These are phyloP conservation scores for Charanyca ferruginea DNA, from an alignment of 2,888 invertebrate genomes.

Conservation along the genomic window DNA sequence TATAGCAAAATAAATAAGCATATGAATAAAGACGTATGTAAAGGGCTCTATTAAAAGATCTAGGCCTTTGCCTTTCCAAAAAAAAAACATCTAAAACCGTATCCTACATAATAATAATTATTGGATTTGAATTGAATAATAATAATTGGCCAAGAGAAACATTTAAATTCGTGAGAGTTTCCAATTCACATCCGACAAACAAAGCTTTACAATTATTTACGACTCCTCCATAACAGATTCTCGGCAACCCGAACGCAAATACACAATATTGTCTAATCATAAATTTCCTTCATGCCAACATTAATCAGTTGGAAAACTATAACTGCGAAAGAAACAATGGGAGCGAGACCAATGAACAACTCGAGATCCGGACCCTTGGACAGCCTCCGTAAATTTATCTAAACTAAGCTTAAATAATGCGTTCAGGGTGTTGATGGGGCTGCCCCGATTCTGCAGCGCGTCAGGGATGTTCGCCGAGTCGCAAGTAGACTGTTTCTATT, in stretches of 20 bases:
- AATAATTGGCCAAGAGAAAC: not conserved
- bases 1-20: not conserved
- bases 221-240: slow-evolving; percentile 1
- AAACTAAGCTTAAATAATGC: slow-evolving; percentile 33
- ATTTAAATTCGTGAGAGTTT: not conserved
- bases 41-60: not conserved
- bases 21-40: not conserved
- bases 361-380: slow-evolving; percentile 25
- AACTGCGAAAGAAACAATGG: slow-evolving; percentile 58
- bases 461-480: too few relatives aligned
- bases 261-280: slow-evolving; percentile 36
- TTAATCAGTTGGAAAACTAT: slow-evolving; percentile 50
- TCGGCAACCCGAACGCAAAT: slow-evolving; percentile 24
- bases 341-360: slow-evolving; percentile 32
- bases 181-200: slow-evolving; percentile 5
- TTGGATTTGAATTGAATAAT: too few relatives aligned
- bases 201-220: slow-evolving; percentile 20
- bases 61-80: too few relatives aligned
- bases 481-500: too few relatives aligned
- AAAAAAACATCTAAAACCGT: too few relatives aligned
- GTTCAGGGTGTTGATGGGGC: too few relatives aligned
- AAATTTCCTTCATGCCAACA: slow-evolving; percentile 47
- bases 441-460: too few relatives aligned
- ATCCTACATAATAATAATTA: not conserved
- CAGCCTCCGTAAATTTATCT: slow-evolving; percentile 38